These are phyloP conservation scores for Oscheius onirici DNA, from an alignment of 2,888 invertebrate genomes.

Conservation along the genomic window DNA sequence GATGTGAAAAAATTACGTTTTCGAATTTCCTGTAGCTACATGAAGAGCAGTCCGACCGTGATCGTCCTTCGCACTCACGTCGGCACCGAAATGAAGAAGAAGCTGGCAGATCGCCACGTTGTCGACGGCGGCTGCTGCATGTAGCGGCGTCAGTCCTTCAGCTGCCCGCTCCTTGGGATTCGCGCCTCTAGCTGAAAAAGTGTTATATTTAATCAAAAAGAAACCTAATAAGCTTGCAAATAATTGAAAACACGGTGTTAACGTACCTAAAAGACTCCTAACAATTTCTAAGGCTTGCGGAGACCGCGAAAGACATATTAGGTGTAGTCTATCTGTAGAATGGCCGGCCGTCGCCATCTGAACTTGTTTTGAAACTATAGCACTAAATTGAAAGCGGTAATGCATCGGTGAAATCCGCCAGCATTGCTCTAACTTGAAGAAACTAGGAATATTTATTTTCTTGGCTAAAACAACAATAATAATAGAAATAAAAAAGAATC, in stretches of 20 bases:
- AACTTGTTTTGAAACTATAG: neutral
- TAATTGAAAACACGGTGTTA: neutral
- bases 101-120: constrained; percentile 65
- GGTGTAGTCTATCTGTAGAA: neutral
- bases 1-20: too few relatives aligned
- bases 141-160: constrained; percentile 61
- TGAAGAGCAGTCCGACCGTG: constrained; percentile 48
- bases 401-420: neutral
- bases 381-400: neutral
- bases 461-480: too few relatives aligned
- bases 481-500: too few relatives aligned
- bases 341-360: neutral
- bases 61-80: constrained; percentile 47
- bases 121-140: constrained; percentile 62
- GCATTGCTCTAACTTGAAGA: too few relatives aligned
- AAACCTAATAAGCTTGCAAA: neutral
- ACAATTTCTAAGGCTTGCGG: neutral
- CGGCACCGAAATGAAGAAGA: constrained; percentile 60
- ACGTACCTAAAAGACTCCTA: neutral
- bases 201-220: neutral
- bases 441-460: too few relatives aligned
- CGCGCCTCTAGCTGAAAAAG: constrained; percentile 44
- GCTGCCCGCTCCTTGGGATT: constrained; percentile 74
- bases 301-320: neutral
- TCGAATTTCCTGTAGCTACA: constrained; percentile 49